Base-by-base conservation (phyloP, 2,888 invertebrate genomes). In the Lepas anatifera region DNA sequence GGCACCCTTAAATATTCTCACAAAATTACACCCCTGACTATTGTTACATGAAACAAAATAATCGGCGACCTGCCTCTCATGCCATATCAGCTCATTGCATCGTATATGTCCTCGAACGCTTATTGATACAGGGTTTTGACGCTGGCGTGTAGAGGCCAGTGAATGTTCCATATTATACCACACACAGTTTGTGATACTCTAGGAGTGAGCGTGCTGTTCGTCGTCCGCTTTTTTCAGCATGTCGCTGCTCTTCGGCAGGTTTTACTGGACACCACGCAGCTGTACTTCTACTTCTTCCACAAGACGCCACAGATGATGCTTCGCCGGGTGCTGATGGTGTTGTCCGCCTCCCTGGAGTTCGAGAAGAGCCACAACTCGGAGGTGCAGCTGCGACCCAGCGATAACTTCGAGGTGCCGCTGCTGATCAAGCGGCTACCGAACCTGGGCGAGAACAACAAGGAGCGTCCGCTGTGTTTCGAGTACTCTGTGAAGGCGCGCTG, bases 311-410 rank as follows among this genome's bases (percentile, higher is more conserved):
- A 90, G 73, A 97, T 98, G 93, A 87, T 92, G 69, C 81, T 98
- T 68, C 97, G 96, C 82, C 85, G 98, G 76, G 93, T 94, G 27
- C 87, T 99, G 18, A 97, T 98, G 95, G 93, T 99, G 71, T 83
- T 99, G 68, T 95, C 92, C 35, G 97, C 95, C 18, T 96, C 98
- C 72, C 89, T 92, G 77, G 99, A 99, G 80, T 99, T 98, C 84
- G 92, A 94, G 76, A 90, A 89, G 77, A 87, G 89, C 73, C 92
- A 93, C 78, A 99, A 99, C 81, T 90, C 92, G 27, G 97, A 98
- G 83, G 88, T 99, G 37, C 85, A 87, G 73, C 95, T 96, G 79
- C 85, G 99, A 76, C 87, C 92, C 70, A 90, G 92, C 50, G 99
- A 99, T 78, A 94, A 95, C 81, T 88, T 90, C 77, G 97, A 98